Evolutionary conservation across 2,113 vertebrate species (phyloP).

Genomic region (Todiramphus chloris): DNA sequence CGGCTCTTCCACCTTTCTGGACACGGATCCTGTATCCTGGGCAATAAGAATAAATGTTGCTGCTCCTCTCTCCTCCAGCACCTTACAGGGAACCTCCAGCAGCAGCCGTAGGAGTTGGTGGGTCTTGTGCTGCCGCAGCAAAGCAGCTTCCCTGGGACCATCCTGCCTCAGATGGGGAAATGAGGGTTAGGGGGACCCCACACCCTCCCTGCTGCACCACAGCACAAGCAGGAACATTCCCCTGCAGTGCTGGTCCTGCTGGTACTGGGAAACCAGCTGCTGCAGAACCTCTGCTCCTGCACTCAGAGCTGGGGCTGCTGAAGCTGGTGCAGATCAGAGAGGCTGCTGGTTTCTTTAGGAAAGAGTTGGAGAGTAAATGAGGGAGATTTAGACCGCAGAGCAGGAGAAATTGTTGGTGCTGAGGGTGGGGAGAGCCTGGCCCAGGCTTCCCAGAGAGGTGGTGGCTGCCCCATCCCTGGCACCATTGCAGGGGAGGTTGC

Average conservation of each 20-base stretch:
- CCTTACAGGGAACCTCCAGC: not conserved
- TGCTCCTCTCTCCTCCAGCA: not conserved
- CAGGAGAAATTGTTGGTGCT: not conserved
- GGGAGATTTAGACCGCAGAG: not conserved
- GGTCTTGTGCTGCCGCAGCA: fast-evolving
- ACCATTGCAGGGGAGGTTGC: not conserved
- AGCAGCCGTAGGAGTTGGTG: not conserved
- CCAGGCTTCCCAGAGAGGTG: not conserved
- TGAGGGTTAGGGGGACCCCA: not conserved
- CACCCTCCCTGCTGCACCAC: not conserved
- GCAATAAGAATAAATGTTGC: not conserved
- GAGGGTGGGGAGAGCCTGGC: not conserved
- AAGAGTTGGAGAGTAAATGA: not conserved
- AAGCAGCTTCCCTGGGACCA: not conserved
- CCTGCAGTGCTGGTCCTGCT: not conserved
- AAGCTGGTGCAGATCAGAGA: not conserved
- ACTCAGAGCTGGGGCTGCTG: fast-evolving
- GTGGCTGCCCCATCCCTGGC: not conserved
- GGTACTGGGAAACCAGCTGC: not conserved
- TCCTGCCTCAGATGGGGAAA: no score
- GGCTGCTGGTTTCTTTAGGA: not conserved
- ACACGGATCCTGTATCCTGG: not conserved
- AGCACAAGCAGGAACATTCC: not conserved
- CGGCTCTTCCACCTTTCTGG: not conserved
- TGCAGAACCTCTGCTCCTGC: not conserved